Evolutionary conservation across 1,140 invertebrate species (phyloP).

Genomic region (Delia radicum): DNA sequence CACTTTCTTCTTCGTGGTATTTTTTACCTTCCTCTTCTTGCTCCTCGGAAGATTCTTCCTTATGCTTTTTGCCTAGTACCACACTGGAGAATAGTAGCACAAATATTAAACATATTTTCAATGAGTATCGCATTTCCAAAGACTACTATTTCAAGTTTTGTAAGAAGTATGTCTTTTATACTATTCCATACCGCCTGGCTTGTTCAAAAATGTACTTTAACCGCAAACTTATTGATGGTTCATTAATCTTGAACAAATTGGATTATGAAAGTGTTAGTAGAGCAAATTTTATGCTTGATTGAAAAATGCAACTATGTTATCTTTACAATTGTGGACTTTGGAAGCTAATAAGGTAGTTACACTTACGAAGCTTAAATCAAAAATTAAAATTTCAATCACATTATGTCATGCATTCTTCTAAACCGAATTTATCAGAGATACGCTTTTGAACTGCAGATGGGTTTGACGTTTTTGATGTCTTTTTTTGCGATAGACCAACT

Average conservation of each 20-base stretch:
- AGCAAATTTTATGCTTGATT: not conserved
- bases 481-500: too few relatives aligned
- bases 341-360: too few relatives aligned
- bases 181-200: not conserved
- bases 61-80: slow-evolving; percentile 18
- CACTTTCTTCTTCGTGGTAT: slow-evolving; percentile 58
- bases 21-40: slow-evolving; percentile 57
- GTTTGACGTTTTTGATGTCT: too few relatives aligned
- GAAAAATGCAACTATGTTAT: too few relatives aligned
- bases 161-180: not conserved
- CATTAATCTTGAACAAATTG: not conserved
- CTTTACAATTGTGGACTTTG: too few relatives aligned
- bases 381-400: too few relatives aligned
- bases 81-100: slow-evolving; percentile 40
- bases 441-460: not conserved
- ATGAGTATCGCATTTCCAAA: slow-evolving; percentile 36
- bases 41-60: slow-evolving; percentile 42
- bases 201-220: too few relatives aligned
- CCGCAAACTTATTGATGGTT: too few relatives aligned
- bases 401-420: too few relatives aligned
- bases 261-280: slow-evolving; percentile 5
- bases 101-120: slow-evolving; percentile 44
- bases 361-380: too few relatives aligned
- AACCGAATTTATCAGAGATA: too few relatives aligned
- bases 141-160: slow-evolving; percentile 11